Evolutionary conservation across 2,888 invertebrate genomes (phyloP), one percentile per base, ranked within the genome.

Genomic region (Megamerina dolium): DNA sequence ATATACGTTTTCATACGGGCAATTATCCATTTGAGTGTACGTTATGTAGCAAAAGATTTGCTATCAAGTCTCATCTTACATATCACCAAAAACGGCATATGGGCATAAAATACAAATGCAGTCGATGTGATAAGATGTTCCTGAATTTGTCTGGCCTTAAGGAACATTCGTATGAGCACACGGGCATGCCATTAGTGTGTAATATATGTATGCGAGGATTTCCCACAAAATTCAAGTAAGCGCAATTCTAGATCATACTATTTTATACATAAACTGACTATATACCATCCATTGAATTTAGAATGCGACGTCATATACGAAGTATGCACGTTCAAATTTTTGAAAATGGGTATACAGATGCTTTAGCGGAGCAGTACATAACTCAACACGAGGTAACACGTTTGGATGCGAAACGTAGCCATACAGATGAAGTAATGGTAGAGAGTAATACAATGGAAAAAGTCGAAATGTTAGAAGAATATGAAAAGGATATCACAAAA

Each of bases 1-100:
- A 56, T 18, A 35, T 56, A 41, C 54, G 56, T 29, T 56, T 56
- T 20, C 56, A 56, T 17, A 56, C 54, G 2, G 56, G 56, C n/a
- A 51, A 56, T 10, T 56, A 50, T 34, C 56, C 56, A 4, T 56
- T 46, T 35, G 46, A 42, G 13, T 56, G 56, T 39, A 20, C 41
- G 10, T 38, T 47, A 14, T 56, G 56, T 37, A 50, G 49, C 6
- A 51, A 43, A 21, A 48, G 51, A 3, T 56, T 54, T 37, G 56
- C 56, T 1, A 56, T 56, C 20, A 50, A 54, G 9, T 46, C 52
- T 5, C 56, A 56, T 41, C 46, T 56, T 16, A 56, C 49, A 16
- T 53, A 52, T 13, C 56, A 56, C 27, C 47, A 53, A 18, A 51
- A 53, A 27, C 42, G 52, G 3, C 56, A 56, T 38, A 43, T 46